Percentiles rank a stretch among this genome's conserved stretches.
These are phyloP conservation scores for Clupea harengus DNA, from an alignment of 2,113 vertebrate genomes.

Conservation along the genomic window DNA sequence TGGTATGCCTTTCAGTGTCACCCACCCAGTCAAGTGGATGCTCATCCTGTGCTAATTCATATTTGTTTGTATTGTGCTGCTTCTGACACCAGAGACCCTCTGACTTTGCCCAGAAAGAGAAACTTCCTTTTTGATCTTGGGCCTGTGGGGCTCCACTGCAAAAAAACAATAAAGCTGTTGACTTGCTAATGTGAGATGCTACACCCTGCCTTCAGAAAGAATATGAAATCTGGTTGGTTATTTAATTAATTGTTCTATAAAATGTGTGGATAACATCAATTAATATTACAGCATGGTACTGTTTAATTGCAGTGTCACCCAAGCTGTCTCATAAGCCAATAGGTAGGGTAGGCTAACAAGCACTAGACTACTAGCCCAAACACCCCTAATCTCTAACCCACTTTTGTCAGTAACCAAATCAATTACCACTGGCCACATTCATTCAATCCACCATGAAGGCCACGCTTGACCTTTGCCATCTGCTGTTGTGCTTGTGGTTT, in stretches of 20 bases:
- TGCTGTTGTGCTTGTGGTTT: neutral
- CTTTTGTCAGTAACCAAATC: neutral
- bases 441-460: neutral
- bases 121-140: conserved; percentile 1
- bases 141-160: neutral
- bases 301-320: neutral
- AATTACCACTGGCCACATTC: neutral
- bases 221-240: neutral
- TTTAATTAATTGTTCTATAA: neutral
- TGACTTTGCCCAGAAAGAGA: neutral
- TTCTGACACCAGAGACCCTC: neutral
- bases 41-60: neutral
- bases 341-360: neutral
- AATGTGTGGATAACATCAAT: neutral
- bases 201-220: conserved; percentile 7
- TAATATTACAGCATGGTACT: neutral
- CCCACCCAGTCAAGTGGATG: neutral
- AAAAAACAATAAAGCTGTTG: neutral
- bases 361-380: neutral
- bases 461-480: neutral
- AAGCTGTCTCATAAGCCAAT: neutral
- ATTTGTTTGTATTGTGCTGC: neutral
- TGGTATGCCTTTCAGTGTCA: conserved; percentile 1
- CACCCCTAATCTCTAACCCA: neutral
- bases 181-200: conserved; percentile 7